Base-by-base conservation (phyloP, 1,140 invertebrate species). In the Pogonomyrmex barbatus region DNA sequence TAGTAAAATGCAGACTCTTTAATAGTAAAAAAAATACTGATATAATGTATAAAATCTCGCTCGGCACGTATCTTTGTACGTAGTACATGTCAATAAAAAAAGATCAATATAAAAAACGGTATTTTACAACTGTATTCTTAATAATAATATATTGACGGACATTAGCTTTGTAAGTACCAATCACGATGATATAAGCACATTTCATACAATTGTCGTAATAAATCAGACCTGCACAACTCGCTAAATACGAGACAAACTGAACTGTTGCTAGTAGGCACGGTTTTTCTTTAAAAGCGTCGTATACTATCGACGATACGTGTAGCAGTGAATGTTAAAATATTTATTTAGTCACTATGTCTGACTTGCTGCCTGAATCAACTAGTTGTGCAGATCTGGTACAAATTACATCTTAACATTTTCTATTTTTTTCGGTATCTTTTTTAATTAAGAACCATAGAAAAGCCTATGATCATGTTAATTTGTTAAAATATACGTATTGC, bases 11-110 rank as follows among this genome's bases (percentile, higher is more conserved):
- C 63, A 82, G 56, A 47, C 65, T 24, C 24, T 89, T 89, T 89
- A 87, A 87, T 89, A 73, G 63, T 71, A 83, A 75, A 89, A 88
- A 24, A 89, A 87, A 68, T 88, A 89, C 56, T 88, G 76, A 70
- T 89, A 81, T 60, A 89, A 71, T 85, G 36, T 89, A 79, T 82
- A 89, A 89, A 87, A 65, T 82, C 67, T 73, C 54, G 33, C 42
- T 73, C 54, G 45, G 30, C n/a, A 73, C 2, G 9, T 33, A 39
- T 75, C 24, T 75, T 83, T 75, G 33, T 50, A 60, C 33, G 39
- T 39, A 71, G 2, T 60, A 54, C 12, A 71, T 10, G 9, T 83
- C 17, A 9, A 9, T 70, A 52, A 81, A 70, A 79, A 65, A 81
- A 50, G 2, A 65, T 73, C 6, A 36, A 71, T 50, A 73, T 33